Conservation (phyloP, 35 echinoderm and acorn worm species). For the Ophiothrix spiculata region DNA sequence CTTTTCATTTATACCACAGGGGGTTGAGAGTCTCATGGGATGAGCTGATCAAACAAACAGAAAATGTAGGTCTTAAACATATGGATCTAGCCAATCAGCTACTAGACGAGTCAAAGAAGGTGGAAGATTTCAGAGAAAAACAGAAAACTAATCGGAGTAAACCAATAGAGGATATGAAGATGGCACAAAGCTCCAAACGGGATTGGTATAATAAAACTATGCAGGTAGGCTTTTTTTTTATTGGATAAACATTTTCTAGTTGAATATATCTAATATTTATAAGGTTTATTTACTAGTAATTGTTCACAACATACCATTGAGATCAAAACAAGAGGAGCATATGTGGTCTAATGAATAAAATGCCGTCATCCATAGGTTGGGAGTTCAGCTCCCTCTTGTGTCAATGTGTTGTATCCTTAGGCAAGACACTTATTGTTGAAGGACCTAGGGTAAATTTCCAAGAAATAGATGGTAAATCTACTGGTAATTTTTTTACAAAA, state of each 20-base stretch:
- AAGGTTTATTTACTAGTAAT: no score
- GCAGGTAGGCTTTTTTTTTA: conserved; percentile 22
- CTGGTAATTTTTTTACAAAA: no score
- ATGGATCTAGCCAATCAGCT: conserved; percentile 28
- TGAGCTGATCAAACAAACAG: conserved; percentile 54
- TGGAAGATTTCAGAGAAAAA: conserved; percentile 64
- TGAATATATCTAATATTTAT: no score
- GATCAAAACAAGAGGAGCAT: no score
- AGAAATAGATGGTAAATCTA: no score
- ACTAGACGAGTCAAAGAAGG: conserved; percentile 55
- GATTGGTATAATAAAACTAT: conserved; percentile 50
- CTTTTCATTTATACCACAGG: conserved; percentile 4
- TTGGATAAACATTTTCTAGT: no score
- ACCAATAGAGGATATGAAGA: conserved; percentile 44
- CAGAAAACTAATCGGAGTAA: conserved; percentile 54
- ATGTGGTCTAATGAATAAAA: not conserved
- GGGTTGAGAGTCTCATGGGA: conserved; percentile 42
- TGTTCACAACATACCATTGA: no score
- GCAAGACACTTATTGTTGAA: no score
- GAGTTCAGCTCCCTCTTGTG: no score
- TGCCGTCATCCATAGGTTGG: no score
- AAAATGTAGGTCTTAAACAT: conserved; percentile 53
- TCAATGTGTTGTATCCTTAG: no score
- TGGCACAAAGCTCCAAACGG: conserved; percentile 30
- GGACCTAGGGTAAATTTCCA: no score